These are phyloP conservation scores for Callorhinus ursinus DNA, from an alignment of 2,113 vertebrate species.

Conservation along the genomic window DNA sequence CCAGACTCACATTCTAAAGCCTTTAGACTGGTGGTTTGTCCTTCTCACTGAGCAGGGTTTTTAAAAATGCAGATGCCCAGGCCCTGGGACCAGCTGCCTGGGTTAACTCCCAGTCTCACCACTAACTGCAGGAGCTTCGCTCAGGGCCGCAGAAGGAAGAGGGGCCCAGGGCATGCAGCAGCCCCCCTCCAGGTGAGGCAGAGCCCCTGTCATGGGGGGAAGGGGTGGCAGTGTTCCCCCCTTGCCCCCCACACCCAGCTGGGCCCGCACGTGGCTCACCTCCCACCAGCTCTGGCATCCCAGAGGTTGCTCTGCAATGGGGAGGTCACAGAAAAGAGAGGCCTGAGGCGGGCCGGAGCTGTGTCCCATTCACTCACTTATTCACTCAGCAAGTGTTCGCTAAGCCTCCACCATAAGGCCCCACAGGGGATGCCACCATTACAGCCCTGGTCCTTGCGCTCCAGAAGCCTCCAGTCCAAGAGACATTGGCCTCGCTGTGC, in stretches of 20 bases:
- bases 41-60: background rate
- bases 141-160: background rate
- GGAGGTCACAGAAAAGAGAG: background rate
- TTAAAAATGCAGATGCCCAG: background rate
- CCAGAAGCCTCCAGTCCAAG: background rate
- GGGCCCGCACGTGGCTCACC: background rate
- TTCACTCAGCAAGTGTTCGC: background rate
- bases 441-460: background rate
- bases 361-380: background rate
- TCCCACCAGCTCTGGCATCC: background rate
- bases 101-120: background rate
- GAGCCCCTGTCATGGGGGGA: background rate
- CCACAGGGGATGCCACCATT: rapidly evolving
- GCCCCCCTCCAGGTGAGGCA: background rate
- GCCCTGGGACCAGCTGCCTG: background rate
- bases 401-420: background rate
- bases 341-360: rapidly evolving
- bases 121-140: background rate
- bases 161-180: background rate
- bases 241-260: too few relatives aligned
- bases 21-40: background rate
- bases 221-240: background rate
- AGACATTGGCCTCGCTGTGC: background rate
- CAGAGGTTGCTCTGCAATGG: background rate
- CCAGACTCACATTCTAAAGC: background rate